Evolutionary conservation across 2,888 invertebrate genomes (phyloP).

Genomic region (Cheilosia vulpina): DNA sequence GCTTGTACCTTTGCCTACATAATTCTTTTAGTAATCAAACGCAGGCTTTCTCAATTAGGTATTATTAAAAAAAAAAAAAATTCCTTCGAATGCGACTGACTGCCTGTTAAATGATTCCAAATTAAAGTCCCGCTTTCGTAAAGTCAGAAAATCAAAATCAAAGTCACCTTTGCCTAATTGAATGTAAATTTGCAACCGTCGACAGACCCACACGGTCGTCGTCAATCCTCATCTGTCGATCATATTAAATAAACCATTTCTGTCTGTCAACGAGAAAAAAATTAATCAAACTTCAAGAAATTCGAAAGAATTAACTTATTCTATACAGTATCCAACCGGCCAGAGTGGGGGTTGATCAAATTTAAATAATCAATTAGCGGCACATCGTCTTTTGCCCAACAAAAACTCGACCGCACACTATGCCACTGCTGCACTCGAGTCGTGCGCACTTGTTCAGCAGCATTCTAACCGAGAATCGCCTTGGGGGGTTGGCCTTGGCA

Average conservation of each 20-base stretch:
- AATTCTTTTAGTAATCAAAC: no score
- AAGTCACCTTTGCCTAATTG: no score
- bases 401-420: background rate
- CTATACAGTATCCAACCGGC: background rate
- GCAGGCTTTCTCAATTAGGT: no score
- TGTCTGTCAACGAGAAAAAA: background rate
- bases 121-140: no score
- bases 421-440: background rate
- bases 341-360: conserved; percentile 19
- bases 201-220: no score
- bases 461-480: background rate
- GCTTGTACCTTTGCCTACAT: no score
- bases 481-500: conserved; percentile 5
- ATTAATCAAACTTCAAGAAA: conserved; percentile 34
- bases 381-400: conserved; percentile 7
- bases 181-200: no score
- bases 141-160: no score
- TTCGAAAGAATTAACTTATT: background rate
- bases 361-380: conserved; percentile 59
- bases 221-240: conserved; percentile 10
- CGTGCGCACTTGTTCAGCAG: conserved; percentile 50
- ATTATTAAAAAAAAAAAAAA: no score
- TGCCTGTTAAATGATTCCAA: no score
- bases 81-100: no score
- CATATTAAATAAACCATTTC: conserved; percentile 36